Evolutionary conservation across 2,113 vertebrate genomes (phyloP).

Genomic region (Ursus arctos): DNA sequence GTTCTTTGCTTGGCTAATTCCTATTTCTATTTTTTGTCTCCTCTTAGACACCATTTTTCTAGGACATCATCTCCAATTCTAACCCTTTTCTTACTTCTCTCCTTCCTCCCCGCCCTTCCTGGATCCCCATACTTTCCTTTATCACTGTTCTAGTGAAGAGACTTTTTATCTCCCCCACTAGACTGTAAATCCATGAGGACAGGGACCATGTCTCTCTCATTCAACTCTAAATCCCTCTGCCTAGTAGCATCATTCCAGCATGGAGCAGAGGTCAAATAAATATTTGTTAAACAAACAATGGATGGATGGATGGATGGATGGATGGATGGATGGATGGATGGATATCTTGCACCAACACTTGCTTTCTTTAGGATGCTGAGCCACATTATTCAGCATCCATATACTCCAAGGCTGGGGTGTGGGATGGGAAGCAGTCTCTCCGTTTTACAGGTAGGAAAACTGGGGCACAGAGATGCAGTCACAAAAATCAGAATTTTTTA

Average conservation of each 20-base stretch:
- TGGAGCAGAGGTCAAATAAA: neutral
- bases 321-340: neutral
- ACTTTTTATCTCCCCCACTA: neutral
- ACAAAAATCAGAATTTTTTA: constrained; percentile 5
- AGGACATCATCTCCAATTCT: neutral
- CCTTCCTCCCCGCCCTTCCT: neutral
- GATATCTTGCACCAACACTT: neutral
- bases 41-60: neutral
- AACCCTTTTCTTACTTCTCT: neutral
- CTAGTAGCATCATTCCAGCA: neutral
- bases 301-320: neutral
- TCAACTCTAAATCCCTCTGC: neutral
- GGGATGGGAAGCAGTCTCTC: neutral
- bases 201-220: neutral
- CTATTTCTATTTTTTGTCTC: neutral
- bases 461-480: neutral
- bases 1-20: neutral
- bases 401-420: neutral
- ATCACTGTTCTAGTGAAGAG: neutral
- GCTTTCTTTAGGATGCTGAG: neutral
- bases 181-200: neutral
- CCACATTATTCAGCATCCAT: neutral
- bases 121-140: neutral
- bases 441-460: neutral
- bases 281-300: constrained; percentile 25